Evolutionary conservation across 2,888 invertebrate genomes (phyloP).

Genomic region (Xanthia togata): DNA sequence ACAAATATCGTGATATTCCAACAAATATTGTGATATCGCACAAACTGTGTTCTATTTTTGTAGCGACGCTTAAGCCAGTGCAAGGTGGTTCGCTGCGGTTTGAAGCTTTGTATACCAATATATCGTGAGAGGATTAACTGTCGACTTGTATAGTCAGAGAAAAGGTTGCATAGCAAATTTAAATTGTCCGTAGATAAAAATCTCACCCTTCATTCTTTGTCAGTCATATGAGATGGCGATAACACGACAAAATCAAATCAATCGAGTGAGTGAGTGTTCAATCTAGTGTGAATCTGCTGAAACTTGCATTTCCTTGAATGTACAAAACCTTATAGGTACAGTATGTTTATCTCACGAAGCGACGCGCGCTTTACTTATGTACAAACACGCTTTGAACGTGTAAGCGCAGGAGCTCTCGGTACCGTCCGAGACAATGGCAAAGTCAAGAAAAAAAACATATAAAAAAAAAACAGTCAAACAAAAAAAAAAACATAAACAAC

Average conservation of each 20-base stretch:
- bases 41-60: slow-evolving; percentile 18
- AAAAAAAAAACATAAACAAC: no score
- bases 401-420: no score
- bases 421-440: no score
- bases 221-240: not conserved
- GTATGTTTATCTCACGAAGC: no score
- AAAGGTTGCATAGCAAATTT: not conserved
- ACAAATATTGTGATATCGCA: slow-evolving; percentile 3
- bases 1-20: slow-evolving; percentile 10
- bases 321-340: no score
- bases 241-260: no score
- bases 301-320: not conserved
- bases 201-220: not conserved
- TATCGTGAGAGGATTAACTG: slow-evolving; percentile 18
- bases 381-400: no score
- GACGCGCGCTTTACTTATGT: no score
- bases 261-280: no score
- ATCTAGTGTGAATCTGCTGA: not conserved
- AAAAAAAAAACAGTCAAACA: no score
- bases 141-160: not conserved
- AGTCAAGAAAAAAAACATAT: no score
- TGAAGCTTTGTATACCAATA: slow-evolving; percentile 10
- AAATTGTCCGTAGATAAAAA: not conserved
- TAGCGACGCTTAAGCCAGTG: not conserved
- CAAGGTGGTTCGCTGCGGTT: not conserved